phyloP scores from a whole-genome alignment of 2,797 vertebrate genomes.

The Hyperoplus lanceolatus region DNA sequence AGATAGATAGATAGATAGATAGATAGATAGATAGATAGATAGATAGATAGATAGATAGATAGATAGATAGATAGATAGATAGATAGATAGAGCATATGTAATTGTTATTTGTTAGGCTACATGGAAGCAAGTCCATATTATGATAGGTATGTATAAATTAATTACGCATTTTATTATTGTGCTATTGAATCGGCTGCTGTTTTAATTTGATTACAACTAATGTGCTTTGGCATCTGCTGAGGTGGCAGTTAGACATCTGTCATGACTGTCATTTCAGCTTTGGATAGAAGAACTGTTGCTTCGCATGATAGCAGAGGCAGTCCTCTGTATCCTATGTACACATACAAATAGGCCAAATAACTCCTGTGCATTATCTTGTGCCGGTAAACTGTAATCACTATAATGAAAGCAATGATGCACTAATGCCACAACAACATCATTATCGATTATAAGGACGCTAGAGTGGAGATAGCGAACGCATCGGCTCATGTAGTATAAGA shows the following conservation, averaged over 20 bases:
- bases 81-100: neutral
- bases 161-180: conserved; percentile 4
- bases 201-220: conserved; percentile 30
- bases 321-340: neutral
- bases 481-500: conserved; percentile 19
- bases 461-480: conserved; percentile 44
- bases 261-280: conserved; percentile 10
- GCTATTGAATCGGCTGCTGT: conserved; percentile 8
- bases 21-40: too few species aligned
- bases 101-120: neutral
- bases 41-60: too few species aligned
- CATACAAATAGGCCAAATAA: conserved; percentile 6
- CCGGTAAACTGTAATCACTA: conserved; percentile 38
- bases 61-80: too few species aligned
- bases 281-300: conserved; percentile 1
- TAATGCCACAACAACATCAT: conserved; percentile 35
- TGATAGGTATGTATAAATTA: neutral
- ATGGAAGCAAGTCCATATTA: neutral
- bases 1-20: too few species aligned
- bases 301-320: neutral
- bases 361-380: neutral
- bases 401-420: conserved; percentile 32
- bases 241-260: conserved; percentile 38
- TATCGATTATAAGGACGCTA: conserved; percentile 48
- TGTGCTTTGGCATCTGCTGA: conserved; percentile 38